A percentile compares a stretch with the other conserved stretches of the same genome.
These are phyloP conservation scores for Crenuchus spilurus DNA, from an alignment of 2,797 vertebrate genomes.

Conservation along the genomic window DNA sequence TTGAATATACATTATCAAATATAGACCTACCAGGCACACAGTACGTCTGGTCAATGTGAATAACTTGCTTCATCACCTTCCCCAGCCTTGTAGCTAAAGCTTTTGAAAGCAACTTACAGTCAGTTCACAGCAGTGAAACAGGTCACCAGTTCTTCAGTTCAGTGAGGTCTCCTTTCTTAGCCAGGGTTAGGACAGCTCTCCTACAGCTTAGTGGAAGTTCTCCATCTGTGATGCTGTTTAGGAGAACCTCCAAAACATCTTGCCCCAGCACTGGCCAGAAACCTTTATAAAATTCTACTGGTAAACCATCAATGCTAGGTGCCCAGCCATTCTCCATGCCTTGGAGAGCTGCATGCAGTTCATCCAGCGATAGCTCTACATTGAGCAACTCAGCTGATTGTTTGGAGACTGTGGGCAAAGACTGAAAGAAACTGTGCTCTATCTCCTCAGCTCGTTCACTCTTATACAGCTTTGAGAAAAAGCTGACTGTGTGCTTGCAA, in stretches of 20 bases:
- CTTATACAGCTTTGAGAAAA: too few species aligned
- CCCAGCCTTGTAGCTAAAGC: not conserved
- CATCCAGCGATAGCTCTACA: not conserved
- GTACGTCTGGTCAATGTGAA: slow-evolving; percentile 14
- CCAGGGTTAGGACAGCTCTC: not conserved
- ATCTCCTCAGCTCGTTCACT: not conserved
- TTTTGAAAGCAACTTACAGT: slow-evolving; percentile 13
- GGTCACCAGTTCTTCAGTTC: slow-evolving; percentile 12
- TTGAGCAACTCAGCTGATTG: not conserved
- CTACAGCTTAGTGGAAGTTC: not conserved
- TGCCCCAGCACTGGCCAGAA: not conserved
- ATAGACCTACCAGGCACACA: slow-evolving; percentile 22
- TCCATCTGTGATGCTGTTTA: not conserved
- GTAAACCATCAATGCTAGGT: not conserved
- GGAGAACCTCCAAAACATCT: not conserved
- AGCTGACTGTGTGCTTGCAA: too few species aligned
- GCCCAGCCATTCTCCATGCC: not conserved
- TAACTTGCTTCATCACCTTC: not conserved
- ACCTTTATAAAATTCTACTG: too few species aligned
- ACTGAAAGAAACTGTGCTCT: not conserved
- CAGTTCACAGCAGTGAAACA: slow-evolving; percentile 1
- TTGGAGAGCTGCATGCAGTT: not conserved
- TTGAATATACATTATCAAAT: slow-evolving; percentile 10
- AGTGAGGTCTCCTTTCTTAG: slow-evolving; percentile 17
- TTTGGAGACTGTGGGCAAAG: not conserved